Evolutionary conservation across 1,140 invertebrate species (phyloP).

Genomic region (Temnothorax curvispinosus): DNA sequence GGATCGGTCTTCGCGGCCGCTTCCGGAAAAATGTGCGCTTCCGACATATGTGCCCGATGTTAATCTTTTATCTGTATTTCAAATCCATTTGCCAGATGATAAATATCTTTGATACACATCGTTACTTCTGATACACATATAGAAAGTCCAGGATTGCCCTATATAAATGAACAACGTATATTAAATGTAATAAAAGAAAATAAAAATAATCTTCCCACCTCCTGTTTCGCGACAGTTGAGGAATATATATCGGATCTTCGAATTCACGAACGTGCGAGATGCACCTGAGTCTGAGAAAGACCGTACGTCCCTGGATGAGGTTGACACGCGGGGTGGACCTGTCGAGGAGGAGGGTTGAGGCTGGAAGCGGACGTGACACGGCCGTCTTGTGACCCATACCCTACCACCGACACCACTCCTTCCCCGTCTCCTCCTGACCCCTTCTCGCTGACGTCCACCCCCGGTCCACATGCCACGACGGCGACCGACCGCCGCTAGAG

Average conservation of each 20-base stretch:
- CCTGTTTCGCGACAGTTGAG: not conserved
- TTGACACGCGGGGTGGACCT: slow-evolving; percentile 79
- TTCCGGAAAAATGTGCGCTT: slow-evolving; percentile 45
- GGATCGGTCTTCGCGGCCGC: slow-evolving; percentile 42
- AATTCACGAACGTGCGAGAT: slow-evolving; percentile 39
- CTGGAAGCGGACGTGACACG: slow-evolving; percentile 84
- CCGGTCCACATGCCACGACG: slow-evolving; percentile 77
- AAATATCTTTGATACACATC: not conserved
- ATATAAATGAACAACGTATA: too few relatives aligned
- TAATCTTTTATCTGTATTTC: not conserved
- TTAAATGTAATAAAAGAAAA: not conserved
- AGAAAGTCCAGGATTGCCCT: not conserved
- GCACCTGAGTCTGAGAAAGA: slow-evolving; percentile 64
- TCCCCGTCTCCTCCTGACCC: slow-evolving; percentile 67
- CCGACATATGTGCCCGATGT: not conserved
- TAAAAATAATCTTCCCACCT: not conserved
- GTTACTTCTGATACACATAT: not conserved
- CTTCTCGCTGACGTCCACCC: slow-evolving; percentile 63
- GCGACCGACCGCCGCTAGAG: slow-evolving; percentile 79
- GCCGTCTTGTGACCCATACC: slow-evolving; percentile 83
- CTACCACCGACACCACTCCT: slow-evolving; percentile 70
- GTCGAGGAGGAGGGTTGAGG: slow-evolving; percentile 80
- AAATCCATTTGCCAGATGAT: not conserved
- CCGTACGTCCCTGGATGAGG: slow-evolving; percentile 75
- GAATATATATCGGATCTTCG: not conserved